Percentiles rank a stretch among this genome's conserved stretches.
phyloP scores from a whole-genome alignment of 2,113 vertebrate genomes.

The Triplophysa rosa region DNA sequence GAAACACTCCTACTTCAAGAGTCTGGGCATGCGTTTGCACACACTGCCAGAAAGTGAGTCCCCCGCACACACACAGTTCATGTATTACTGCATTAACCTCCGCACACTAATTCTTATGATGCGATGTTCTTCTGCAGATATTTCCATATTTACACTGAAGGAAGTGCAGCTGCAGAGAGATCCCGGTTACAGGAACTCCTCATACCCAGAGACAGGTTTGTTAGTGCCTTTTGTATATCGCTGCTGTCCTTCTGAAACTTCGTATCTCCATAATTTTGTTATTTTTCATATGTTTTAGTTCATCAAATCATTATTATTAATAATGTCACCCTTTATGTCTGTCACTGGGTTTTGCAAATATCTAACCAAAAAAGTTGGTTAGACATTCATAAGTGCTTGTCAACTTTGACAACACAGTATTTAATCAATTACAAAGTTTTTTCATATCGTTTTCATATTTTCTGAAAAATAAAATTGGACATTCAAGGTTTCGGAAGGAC shows the following conservation, averaged over 20 bases:
- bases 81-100: neutral
- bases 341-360: neutral
- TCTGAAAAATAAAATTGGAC: too few species aligned
- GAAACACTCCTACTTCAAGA: constrained; percentile 95
- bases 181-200: constrained; percentile 94
- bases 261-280: too few species aligned
- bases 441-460: too few species aligned
- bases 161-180: constrained; percentile 97
- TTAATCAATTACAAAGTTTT: too few species aligned
- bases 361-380: too few species aligned
- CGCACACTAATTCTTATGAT: constrained; percentile 2
- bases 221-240: neutral
- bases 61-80: neutral
- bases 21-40: constrained; percentile 89
- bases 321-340: too few species aligned
- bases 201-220: constrained; percentile 93
- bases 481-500: too few species aligned
- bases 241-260: too few species aligned
- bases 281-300: too few species aligned
- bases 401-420: too few species aligned
- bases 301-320: too few species aligned
- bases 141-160: constrained; percentile 97
- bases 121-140: constrained; percentile 72
- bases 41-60: constrained; percentile 91
- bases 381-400: too few species aligned